These are phyloP conservation scores for Henricia sp. DNA, from an alignment of 53 echinoderm and acorn worm genomes.

Conservation along the genomic window DNA sequence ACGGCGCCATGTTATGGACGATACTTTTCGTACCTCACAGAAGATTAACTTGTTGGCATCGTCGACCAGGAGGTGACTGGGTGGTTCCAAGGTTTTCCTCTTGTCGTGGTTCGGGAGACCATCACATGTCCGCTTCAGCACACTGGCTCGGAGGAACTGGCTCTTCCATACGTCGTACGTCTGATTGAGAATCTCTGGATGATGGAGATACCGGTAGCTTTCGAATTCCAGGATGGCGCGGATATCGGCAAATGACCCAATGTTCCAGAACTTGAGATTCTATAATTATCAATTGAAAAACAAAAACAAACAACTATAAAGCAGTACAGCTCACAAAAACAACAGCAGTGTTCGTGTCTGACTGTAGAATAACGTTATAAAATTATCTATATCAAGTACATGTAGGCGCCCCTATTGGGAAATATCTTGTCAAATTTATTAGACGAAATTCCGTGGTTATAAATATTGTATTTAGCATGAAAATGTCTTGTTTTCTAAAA, in stretches of 20 bases:
- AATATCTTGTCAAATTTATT: too few relatives aligned
- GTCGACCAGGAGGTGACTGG: constrained; percentile 44
- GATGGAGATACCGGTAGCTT: constrained; percentile 16
- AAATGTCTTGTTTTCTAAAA: too few relatives aligned
- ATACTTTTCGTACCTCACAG: constrained; percentile 59
- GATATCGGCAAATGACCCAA: neutral
- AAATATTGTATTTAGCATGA: too few relatives aligned
- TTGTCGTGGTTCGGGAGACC: neutral
- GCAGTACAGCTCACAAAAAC: too few relatives aligned
- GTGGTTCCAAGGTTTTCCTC: neutral
- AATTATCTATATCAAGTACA: too few relatives aligned
- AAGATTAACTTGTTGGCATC: constrained; percentile 46
- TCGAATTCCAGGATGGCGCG: constrained; percentile 16
- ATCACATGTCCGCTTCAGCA: constrained; percentile 19
- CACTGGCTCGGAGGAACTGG: neutral
- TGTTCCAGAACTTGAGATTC: neutral
- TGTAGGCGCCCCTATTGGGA: too few relatives aligned
- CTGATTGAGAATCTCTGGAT: neutral
- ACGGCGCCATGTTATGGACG: constrained; percentile 50
- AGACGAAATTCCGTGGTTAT: too few relatives aligned
- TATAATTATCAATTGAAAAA: too few relatives aligned
- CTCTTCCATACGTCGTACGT: constrained; percentile 22
- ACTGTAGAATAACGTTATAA: too few relatives aligned
- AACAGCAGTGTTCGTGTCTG: too few relatives aligned
- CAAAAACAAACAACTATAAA: too few relatives aligned